Conservation (phyloP, 2,797 vertebrate species). For the Phoeniculus purpureus region DNA sequence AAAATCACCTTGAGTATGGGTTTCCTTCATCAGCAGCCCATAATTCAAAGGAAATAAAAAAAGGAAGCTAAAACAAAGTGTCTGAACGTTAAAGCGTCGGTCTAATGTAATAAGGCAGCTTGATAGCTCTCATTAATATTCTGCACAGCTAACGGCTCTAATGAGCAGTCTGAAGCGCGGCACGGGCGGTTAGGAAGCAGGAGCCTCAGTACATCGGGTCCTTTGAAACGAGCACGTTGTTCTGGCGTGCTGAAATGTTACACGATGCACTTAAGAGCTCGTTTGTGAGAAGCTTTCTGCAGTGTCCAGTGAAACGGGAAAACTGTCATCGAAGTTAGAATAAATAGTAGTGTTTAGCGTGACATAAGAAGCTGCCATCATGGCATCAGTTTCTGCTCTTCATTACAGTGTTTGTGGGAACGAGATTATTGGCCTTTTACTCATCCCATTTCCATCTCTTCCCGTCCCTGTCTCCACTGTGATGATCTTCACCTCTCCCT, state of each 20-base stretch:
- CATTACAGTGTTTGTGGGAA: background rate
- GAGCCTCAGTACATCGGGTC: background rate
- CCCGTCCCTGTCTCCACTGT: background rate
- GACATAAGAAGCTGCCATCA: background rate
- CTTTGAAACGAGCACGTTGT: constrained; percentile 42
- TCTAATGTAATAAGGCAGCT: constrained; percentile 55
- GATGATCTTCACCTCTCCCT: background rate
- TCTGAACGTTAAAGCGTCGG: constrained; percentile 42
- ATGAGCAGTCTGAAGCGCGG: constrained; percentile 57
- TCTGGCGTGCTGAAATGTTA: constrained; percentile 40
- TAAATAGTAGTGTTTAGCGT: constrained; percentile 4
- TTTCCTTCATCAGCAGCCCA: constrained; percentile 44
- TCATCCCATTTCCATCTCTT: background rate
- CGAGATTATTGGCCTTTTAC: background rate
- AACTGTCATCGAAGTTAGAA: background rate
- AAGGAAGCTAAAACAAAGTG: background rate
- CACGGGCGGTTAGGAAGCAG: constrained; percentile 20
- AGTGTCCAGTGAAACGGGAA: constrained; percentile 32
- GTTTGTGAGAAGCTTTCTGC: constrained; percentile 25
- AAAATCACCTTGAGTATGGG: constrained; percentile 50
- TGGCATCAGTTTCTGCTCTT: background rate
- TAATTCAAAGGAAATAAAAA: constrained; percentile 9
- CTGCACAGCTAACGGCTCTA: constrained; percentile 43
- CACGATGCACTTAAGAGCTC: constrained; percentile 8
- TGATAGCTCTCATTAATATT: constrained; percentile 59